phyloP scores from a whole-genome alignment of 35 echinoderm and acorn worm species.

The Heliocidaris tuberculata region DNA sequence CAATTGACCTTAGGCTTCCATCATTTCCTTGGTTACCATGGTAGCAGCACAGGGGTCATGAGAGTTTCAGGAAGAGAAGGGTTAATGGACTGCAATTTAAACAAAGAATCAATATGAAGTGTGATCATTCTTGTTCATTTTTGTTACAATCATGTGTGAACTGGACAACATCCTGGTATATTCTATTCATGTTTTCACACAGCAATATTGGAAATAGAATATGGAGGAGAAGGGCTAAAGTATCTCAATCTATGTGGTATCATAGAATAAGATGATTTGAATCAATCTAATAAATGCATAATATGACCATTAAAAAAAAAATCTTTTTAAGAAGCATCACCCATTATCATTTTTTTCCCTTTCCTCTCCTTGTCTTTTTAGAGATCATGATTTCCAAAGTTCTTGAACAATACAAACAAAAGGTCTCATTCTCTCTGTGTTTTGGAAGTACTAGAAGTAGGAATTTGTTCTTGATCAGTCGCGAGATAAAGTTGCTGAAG shows the following conservation, averaged over 20 bases:
- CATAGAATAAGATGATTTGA: too few species aligned
- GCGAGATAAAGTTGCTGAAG: neutral
- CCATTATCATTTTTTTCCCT: neutral
- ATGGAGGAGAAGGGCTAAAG: too few species aligned
- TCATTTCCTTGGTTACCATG: neutral
- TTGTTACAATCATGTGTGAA: too few species aligned
- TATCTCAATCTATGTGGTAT: too few species aligned
- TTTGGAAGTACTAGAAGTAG: too few species aligned
- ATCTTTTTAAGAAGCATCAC: neutral
- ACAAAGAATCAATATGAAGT: neutral
- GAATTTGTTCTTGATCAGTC: too few species aligned
- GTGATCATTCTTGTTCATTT: neutral
- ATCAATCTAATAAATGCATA: too few species aligned
- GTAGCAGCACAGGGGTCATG: neutral
- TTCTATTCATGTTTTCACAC: too few species aligned
- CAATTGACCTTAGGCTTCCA: slow-evolving; percentile 9
- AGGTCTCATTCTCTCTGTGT: too few species aligned
- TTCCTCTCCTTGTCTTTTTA: neutral
- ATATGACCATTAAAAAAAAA: too few species aligned
- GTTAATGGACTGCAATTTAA: neutral
- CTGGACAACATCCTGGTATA: too few species aligned
- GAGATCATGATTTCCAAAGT: neutral
- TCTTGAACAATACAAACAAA: neutral
- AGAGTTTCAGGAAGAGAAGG: neutral
- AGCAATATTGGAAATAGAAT: too few species aligned